Base-by-base conservation (phyloP, 2,888 invertebrate genomes). In the Euproctis similis region DNA sequence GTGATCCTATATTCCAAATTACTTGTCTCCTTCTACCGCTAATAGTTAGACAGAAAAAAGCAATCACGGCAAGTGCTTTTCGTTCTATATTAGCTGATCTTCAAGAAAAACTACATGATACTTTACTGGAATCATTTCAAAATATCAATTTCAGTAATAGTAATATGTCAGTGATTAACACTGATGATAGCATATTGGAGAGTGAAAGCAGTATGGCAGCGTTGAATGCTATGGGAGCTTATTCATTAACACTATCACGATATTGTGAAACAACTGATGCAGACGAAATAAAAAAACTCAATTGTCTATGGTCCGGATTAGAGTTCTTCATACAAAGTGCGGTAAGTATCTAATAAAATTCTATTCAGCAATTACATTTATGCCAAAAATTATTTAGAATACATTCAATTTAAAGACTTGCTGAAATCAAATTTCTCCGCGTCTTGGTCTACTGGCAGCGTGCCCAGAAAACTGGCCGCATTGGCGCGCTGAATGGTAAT, bases 221-320 rank as follows among this genome's bases (percentile, higher is more conserved):
- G 61, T 44, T 78, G 32, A 80, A 81, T 28, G 78, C 84, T 2
- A 73, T 81, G 57, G 67, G 69, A 1, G 80, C 82, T 1, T 84
- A 73, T 52, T 64, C 80, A 1, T 46, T 82, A 20, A 76, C 73
- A 1, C 39, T 84, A 4, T 59, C 78, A 4, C 80, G 72, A 36
- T 81, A 72, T 39, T 82, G 81, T 37, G 84, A 81, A 42, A 63
- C 70, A 1, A 65, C 56, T 1, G 65, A 78, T 28, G 43, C 31
- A 0, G 63, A 61, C 8, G 78, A 76, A 42, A 49, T 65, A 0
- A 71, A 73, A 35, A 75, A 76, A 45, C 58, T 81, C 31, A 70
- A 73, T 32, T 72, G 61, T 48, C 48, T 82, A 1, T 72, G 74
- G 69, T 57, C 66, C 2, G 75, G 72, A 3, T 45, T 84, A 33